Evolutionary conservation across 2,888 invertebrate species (phyloP).

Genomic region (Pocota personata): DNA sequence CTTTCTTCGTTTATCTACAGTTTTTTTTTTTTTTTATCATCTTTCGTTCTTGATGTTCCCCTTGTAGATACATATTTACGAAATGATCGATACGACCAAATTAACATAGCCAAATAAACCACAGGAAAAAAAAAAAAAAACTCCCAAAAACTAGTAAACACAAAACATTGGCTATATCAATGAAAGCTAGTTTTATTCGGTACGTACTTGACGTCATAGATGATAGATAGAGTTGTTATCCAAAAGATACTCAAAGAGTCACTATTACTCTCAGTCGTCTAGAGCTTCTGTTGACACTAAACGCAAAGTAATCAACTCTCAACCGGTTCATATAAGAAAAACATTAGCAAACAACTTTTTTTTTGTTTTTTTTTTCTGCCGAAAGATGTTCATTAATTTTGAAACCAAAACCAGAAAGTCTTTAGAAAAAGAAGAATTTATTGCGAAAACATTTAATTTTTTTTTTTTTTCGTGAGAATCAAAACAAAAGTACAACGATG

Average conservation of each 20-base stretch:
- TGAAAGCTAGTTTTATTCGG: not conserved
- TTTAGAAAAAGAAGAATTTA: not conserved
- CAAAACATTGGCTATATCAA: too few relatives aligned
- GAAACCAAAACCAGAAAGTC: not conserved
- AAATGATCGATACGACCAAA: not conserved
- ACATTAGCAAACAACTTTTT: not conserved
- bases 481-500: conserved; percentile 20
- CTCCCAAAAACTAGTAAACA: not conserved
- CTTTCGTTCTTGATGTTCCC: not conserved
- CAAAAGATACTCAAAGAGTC: not conserved
- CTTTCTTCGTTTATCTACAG: too few relatives aligned
- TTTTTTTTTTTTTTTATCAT: too few relatives aligned
- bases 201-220: conserved; percentile 2
- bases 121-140: not conserved
- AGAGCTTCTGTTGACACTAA: not conserved
- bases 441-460: not conserved
- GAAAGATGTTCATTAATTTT: not conserved
- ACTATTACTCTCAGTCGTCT: not conserved
- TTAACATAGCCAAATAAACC: not conserved
- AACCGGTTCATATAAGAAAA: conserved; percentile 12
- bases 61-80: too few relatives aligned
- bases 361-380: not conserved
- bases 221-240: not conserved
- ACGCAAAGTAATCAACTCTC: not conserved
- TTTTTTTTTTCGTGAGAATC: not conserved